phyloP scores from a whole-genome alignment of 2,113 vertebrate species.

The Saguinus imperator region DNA sequence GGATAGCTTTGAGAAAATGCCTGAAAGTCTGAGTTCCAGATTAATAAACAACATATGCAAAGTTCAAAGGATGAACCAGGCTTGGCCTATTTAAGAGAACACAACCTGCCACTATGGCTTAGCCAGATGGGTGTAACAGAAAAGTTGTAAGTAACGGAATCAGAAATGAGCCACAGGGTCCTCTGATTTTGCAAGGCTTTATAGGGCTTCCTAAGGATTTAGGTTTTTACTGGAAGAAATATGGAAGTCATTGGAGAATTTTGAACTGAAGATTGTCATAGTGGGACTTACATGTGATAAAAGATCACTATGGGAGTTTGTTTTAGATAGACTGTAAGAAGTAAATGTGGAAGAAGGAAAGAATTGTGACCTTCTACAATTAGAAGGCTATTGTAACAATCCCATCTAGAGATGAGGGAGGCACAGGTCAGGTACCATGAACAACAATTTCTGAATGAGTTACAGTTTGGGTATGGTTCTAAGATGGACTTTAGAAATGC shows the following conservation, averaged over 20 bases:
- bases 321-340: background rate
- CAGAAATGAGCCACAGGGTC: background rate
- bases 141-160: background rate
- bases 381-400: background rate
- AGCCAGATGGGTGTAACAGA: rapidly evolving
- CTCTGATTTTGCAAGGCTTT: background rate
- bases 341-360: background rate
- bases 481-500: background rate
- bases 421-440: background rate
- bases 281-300: background rate
- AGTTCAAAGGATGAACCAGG: rapidly evolving
- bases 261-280: background rate
- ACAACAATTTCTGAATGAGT: background rate
- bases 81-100: background rate
- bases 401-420: background rate
- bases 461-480: background rate
- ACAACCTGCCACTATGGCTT: background rate
- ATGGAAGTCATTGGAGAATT: background rate
- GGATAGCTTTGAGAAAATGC: background rate
- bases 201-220: background rate
- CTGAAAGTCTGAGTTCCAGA: background rate
- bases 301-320: background rate
- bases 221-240: background rate
- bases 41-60: background rate
- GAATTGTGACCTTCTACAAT: background rate